Evolutionary conservation across 1,140 invertebrate species (phyloP).

Genomic region (Lucilia cuprina): DNA sequence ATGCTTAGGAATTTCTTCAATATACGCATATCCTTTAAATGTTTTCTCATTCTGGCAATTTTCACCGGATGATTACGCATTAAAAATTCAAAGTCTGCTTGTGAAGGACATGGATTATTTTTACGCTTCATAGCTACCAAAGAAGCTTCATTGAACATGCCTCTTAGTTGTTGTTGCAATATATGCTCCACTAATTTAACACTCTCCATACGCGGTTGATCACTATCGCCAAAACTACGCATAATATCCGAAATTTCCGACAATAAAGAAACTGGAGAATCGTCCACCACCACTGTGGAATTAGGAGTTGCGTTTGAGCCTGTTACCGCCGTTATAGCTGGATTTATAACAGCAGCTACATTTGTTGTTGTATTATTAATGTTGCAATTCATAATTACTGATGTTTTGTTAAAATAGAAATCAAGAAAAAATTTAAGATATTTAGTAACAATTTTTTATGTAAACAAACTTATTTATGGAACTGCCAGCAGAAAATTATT

Average conservation of each 20-base stretch:
- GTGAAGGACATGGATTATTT: constrained; percentile 54
- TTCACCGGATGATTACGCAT: constrained; percentile 60
- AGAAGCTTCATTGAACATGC: constrained; percentile 59
- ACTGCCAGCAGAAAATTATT: too few relatives aligned
- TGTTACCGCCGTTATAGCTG: not conserved
- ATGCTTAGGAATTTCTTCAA: constrained; percentile 56
- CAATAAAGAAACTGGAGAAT: constrained; percentile 47
- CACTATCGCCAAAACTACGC: constrained; percentile 59
- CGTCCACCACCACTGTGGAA: constrained; percentile 2
- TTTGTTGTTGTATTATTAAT: not conserved
- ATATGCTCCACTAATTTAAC: constrained; percentile 60
- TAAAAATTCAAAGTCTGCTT: constrained; percentile 59
- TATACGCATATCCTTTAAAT: constrained; percentile 58
- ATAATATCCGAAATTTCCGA: constrained; percentile 61
- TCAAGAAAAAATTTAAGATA: too few relatives aligned
- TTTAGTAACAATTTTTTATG: too few relatives aligned
- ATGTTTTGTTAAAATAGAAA: not conserved
- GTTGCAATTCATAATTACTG: not conserved
- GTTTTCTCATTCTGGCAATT: constrained; percentile 59
- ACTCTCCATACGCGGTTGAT: constrained; percentile 52
- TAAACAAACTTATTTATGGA: too few relatives aligned
- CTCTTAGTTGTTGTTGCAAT: constrained; percentile 58
- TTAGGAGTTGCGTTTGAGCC: not conserved
- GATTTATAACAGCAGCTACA: not conserved
- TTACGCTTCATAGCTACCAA: constrained; percentile 58